phyloP scores from a whole-genome alignment of 2,113 vertebrate genomes.

The Desmodus rotundus region DNA sequence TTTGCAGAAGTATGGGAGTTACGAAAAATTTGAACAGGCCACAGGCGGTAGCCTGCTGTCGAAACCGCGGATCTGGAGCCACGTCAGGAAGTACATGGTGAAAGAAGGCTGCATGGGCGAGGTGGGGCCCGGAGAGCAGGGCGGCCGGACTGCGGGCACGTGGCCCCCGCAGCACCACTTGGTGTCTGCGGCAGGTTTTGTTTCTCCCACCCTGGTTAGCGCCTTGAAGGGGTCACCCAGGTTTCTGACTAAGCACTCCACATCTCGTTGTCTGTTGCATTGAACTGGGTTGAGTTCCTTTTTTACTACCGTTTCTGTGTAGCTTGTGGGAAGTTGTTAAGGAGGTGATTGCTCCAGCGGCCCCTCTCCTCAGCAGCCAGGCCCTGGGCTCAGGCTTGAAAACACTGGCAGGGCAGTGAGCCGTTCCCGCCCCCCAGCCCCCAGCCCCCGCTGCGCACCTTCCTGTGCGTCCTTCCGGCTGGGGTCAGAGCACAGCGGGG shows the following conservation, averaged over 20 bases:
- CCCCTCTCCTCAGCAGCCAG: not conserved
- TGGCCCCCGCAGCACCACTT: fast-evolving
- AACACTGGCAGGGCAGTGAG: too few species aligned
- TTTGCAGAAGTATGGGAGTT: slow-evolving; percentile 91
- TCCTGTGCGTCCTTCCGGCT: not conserved
- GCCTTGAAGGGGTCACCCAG: not conserved
- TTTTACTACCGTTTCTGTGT: not conserved
- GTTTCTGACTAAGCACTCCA: not conserved
- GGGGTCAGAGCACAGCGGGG: not conserved
- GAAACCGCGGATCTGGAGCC: slow-evolving; percentile 89
- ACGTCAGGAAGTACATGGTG: slow-evolving; percentile 93
- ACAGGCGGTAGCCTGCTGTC: slow-evolving; percentile 91
- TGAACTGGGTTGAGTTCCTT: not conserved
- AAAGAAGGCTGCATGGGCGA: slow-evolving; percentile 96
- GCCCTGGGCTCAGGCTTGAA: not conserved
- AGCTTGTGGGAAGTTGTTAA: not conserved
- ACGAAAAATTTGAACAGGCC: slow-evolving; percentile 92
- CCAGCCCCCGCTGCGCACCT: too few species aligned
- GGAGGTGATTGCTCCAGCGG: not conserved
- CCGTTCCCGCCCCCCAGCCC: too few species aligned
- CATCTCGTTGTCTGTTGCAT: not conserved
- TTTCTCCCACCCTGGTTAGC: not conserved
- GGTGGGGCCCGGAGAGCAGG: too few species aligned
- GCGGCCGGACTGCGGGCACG: too few species aligned
- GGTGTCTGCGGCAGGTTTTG: not conserved